phyloP scores from a whole-genome alignment of 2,888 invertebrate species.

The Agonopterix heracliana region DNA sequence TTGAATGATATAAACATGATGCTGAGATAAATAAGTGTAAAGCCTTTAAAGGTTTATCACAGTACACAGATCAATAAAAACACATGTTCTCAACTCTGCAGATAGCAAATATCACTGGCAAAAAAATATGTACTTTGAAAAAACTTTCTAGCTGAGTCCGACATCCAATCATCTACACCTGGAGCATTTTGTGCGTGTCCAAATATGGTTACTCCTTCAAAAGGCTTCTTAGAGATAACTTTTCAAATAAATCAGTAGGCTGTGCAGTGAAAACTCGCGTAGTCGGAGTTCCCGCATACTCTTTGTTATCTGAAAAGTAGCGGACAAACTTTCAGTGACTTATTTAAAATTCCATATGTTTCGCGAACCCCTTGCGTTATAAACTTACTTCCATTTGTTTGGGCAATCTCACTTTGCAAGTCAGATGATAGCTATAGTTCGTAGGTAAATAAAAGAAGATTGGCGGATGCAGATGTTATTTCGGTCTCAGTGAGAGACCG shows the following conservation, averaged over 20 bases:
- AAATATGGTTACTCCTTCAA: slow-evolving; percentile 42
- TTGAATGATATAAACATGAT: no score
- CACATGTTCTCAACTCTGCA: no score
- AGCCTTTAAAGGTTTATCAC: no score
- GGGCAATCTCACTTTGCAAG: neutral
- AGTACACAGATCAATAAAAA: no score
- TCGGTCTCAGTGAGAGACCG: no score
- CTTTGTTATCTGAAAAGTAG: slow-evolving; percentile 49
- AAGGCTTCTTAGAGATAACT: slow-evolving; percentile 45
- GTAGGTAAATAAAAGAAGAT: no score
- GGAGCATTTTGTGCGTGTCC: slow-evolving; percentile 38
- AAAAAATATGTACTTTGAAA: no score
- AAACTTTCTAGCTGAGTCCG: neutral
- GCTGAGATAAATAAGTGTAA: no score
- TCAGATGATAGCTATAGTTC: neutral
- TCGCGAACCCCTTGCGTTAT: slow-evolving; percentile 17
- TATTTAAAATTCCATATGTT: slow-evolving; percentile 53
- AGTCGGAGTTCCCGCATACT: slow-evolving; percentile 30
- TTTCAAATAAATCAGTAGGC: slow-evolving; percentile 66
- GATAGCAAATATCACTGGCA: neutral
- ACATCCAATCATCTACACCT: slow-evolving; percentile 9
- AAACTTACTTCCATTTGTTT: slow-evolving; percentile 8
- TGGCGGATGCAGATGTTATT: no score
- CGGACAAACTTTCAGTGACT: slow-evolving; percentile 41
- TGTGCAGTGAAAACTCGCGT: slow-evolving; percentile 35